These are phyloP conservation scores for Brachycybe producta DNA, from an alignment of 2,888 invertebrate genomes.

Conservation along the genomic window DNA sequence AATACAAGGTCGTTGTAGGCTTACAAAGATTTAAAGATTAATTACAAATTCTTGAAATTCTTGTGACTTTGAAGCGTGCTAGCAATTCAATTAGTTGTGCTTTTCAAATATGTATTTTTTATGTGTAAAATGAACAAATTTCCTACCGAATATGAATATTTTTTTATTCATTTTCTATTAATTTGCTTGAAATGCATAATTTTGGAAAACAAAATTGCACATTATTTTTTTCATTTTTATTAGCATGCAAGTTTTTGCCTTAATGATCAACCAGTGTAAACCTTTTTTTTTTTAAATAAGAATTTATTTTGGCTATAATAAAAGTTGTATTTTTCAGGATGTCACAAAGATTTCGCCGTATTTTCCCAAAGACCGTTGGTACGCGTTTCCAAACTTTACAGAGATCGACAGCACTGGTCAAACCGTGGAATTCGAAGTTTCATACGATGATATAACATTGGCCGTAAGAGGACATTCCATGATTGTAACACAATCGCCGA, in stretches of 20 bases:
- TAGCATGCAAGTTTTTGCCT: no score
- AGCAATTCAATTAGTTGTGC: no score
- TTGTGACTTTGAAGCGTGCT: no score
- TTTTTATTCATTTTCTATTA: neutral
- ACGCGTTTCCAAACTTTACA: constrained; percentile 37
- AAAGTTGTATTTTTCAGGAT: constrained; percentile 27
- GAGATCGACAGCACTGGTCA: neutral
- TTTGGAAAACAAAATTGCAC: no score
- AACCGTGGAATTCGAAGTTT: neutral
- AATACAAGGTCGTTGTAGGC: no score
- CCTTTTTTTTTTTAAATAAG: neutral
- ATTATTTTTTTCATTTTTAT: no score
- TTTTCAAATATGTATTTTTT: no score
- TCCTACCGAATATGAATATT: neutral
- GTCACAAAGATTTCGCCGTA: constrained; percentile 41
- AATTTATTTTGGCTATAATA: neutral
- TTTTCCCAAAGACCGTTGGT: constrained; percentile 55
- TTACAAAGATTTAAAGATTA: no score
- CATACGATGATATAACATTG: neutral
- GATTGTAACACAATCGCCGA: constrained; percentile 4
- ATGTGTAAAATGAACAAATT: no score
- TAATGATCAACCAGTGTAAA: no score
- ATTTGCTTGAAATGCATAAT: no score
- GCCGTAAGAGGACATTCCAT: constrained; percentile 4
- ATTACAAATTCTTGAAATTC: no score